Conservation (phyloP, 2,888 invertebrate species). For the Patella pellucida region DNA sequence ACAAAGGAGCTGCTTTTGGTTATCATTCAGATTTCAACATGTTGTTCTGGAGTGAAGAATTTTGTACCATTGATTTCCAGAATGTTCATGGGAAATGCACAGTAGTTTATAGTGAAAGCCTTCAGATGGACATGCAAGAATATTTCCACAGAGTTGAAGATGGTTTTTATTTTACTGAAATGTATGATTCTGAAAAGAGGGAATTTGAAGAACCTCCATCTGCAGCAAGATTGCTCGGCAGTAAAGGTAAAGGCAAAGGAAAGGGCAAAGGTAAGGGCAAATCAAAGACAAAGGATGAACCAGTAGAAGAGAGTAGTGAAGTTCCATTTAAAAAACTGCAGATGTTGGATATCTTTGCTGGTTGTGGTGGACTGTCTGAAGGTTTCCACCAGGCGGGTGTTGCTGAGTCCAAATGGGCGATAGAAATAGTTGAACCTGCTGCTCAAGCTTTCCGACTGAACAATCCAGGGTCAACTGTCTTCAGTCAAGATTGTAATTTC, state of each 20-base stretch:
- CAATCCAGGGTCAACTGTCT: conserved; percentile 81
- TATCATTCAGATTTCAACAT: conserved; percentile 81
- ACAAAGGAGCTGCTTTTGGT: conserved; percentile 74
- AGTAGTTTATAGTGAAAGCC: conserved; percentile 78
- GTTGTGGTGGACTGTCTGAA: conserved; percentile 86
- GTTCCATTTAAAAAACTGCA: conserved; percentile 74
- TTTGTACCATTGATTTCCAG: conserved; percentile 70
- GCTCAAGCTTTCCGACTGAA: conserved; percentile 85
- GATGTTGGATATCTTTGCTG: conserved; percentile 87
- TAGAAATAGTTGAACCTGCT: conserved; percentile 83
- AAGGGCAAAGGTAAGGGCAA: conserved; percentile 81
- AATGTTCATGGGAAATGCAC: conserved; percentile 80
- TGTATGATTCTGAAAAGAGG: conserved; percentile 76
- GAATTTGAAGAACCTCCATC: conserved; percentile 78
- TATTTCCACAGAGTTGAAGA: conserved; percentile 79
- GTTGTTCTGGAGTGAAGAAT: conserved; percentile 84
- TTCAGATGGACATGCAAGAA: conserved; percentile 73
- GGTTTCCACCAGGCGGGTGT: conserved; percentile 76
- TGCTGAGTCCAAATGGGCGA: conserved; percentile 83
- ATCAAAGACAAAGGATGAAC: conserved; percentile 57
- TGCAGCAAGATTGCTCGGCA: conserved; percentile 76
- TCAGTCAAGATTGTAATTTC: conserved; percentile 85
- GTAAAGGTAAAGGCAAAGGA: conserved; percentile 76
- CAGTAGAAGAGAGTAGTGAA: conserved; percentile 33
- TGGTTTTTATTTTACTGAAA: conserved; percentile 80